Conservation (phyloP, 2,113 vertebrate genomes). For the Chloropsis cyanopogon region DNA sequence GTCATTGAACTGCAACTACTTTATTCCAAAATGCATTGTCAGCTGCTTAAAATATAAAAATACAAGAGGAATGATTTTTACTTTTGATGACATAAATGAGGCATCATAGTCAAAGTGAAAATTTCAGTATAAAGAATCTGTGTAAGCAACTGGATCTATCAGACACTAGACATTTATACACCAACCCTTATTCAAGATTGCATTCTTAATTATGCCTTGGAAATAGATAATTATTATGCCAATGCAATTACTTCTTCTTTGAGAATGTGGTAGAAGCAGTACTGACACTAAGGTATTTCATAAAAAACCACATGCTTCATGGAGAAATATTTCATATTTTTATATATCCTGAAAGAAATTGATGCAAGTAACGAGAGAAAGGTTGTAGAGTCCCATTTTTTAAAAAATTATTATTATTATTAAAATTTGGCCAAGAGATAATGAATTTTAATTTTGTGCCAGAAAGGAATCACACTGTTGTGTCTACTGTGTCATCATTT, state of each 20-base stretch:
- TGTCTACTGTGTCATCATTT: background rate
- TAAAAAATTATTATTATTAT: background rate
- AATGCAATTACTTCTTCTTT: slow-evolving; percentile 43
- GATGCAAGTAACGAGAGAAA: background rate
- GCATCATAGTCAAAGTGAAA: slow-evolving; percentile 39
- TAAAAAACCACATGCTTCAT: background rate
- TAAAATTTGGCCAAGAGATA: background rate
- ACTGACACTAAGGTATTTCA: slow-evolving; percentile 5
- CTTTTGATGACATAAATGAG: slow-evolving; percentile 38
- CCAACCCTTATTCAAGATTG: slow-evolving; percentile 20
- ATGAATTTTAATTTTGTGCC: background rate
- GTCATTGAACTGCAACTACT: slow-evolving; percentile 26
- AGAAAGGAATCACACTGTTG: background rate
- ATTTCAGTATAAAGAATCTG: slow-evolving; percentile 7
- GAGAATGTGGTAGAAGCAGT: slow-evolving; percentile 6
- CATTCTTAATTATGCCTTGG: slow-evolving; percentile 37
- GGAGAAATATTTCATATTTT: background rate
- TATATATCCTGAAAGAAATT: background rate
- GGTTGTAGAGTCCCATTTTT: background rate
- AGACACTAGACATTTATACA: slow-evolving; percentile 22
- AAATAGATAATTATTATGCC: slow-evolving; percentile 36
- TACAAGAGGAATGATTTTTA: background rate
- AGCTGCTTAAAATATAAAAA: background rate
- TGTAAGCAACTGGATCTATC: slow-evolving; percentile 12
- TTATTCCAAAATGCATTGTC: slow-evolving; percentile 30